phyloP scores from a whole-genome alignment of 2,888 invertebrate species.

The Chloroclysta siterata region DNA sequence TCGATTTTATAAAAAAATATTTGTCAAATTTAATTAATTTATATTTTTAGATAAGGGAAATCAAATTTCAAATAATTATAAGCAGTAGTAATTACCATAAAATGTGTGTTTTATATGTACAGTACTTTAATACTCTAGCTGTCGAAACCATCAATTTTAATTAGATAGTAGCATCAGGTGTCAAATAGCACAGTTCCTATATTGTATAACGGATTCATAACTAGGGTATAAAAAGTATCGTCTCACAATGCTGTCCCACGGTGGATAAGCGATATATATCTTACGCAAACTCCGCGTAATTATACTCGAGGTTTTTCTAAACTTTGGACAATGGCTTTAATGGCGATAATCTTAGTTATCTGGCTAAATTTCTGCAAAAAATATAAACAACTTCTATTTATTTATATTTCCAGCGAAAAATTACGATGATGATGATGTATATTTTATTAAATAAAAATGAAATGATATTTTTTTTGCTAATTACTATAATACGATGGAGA shows the following conservation, averaged over 20 bases:
- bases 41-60: no score
- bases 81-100: no score
- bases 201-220: constrained; percentile 68
- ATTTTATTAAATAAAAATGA: no score
- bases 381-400: constrained; percentile 6
- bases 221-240: constrained; percentile 58
- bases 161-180: constrained; percentile 32
- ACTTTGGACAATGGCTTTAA: constrained; percentile 61
- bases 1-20: no score
- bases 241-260: constrained; percentile 63
- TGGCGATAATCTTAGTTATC: constrained; percentile 30
- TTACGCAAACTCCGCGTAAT: constrained; percentile 74
- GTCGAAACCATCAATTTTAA: constrained; percentile 18
- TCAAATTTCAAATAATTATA: no score
- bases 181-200: constrained; percentile 58
- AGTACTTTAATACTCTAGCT: not conserved
- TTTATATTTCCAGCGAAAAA: no score
- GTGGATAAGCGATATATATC: constrained; percentile 46
- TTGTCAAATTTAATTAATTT: no score
- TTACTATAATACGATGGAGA: not conserved
- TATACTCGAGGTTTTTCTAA: constrained; percentile 61
- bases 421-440: no score
- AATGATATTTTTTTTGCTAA: no score
- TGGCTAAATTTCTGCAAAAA: constrained; percentile 30
- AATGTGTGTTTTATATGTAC: no score